A percentile compares a stretch with the other conserved stretches of the same genome.
phyloP scores from a whole-genome alignment of 1,140 invertebrate species.

The Plectus sambesii region DNA sequence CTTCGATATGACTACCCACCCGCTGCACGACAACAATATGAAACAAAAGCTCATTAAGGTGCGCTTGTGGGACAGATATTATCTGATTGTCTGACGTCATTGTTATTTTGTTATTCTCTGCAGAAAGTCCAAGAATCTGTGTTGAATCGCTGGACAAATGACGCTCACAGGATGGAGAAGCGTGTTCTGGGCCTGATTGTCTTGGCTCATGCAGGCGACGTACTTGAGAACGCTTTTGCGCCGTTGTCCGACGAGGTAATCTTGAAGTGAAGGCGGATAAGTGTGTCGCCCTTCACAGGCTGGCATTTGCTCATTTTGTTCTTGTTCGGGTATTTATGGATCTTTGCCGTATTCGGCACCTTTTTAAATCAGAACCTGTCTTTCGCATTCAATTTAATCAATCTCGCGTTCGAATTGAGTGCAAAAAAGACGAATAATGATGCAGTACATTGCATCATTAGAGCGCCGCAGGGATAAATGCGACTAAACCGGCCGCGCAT shows the following conservation, averaged over 20 bases:
- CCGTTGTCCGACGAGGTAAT: slow-evolving; percentile 58
- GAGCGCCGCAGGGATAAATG: no score
- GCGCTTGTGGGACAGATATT: slow-evolving; percentile 46
- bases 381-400: no score
- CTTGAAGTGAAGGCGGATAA: no score
- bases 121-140: slow-evolving; percentile 78
- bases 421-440: no score
- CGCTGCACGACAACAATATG: slow-evolving; percentile 83
- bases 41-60: slow-evolving; percentile 95
- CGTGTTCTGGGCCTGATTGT: slow-evolving; percentile 80
- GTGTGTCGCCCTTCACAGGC: neutral
- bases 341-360: slow-evolving; percentile 2
- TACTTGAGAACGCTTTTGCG: slow-evolving; percentile 98
- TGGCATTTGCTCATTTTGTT: slow-evolving; percentile 8
- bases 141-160: slow-evolving; percentile 86
- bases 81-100: slow-evolving; percentile 1
- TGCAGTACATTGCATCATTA: no score
- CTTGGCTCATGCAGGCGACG: slow-evolving; percentile 91
- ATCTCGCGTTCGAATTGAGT: no score
- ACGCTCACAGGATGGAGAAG: slow-evolving; percentile 92
- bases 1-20: slow-evolving; percentile 99
- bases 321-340: neutral
- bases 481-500: no score
- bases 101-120: slow-evolving; percentile 15
- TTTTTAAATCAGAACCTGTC: no score